These are phyloP conservation scores for Apis laboriosa DNA, from an alignment of 1,140 invertebrate species.

Conservation along the genomic window DNA sequence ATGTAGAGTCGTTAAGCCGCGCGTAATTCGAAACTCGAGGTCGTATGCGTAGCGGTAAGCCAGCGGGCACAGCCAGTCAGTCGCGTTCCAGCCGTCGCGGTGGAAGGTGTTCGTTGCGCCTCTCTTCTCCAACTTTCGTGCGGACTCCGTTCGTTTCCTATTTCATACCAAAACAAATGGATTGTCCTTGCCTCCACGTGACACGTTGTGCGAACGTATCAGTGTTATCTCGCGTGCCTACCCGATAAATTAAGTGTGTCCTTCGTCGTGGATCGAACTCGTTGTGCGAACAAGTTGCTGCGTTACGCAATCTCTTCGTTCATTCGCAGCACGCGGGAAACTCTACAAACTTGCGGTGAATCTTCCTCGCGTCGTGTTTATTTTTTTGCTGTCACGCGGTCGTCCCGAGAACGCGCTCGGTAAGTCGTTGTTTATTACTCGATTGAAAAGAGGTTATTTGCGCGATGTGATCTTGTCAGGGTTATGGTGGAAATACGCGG, in stretches of 20 bases:
- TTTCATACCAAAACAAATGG: neutral
- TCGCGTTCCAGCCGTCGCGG: slow-evolving; percentile 56
- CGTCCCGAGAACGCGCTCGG: slow-evolving; percentile 39
- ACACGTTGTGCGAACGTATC: slow-evolving; percentile 1
- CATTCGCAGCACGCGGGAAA: slow-evolving; percentile 33
- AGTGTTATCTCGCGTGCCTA: neutral
- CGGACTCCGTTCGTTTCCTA: neutral
- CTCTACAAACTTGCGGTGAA: slow-evolving; percentile 17
- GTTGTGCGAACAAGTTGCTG: slow-evolving; percentile 40
- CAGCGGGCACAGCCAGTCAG: slow-evolving; percentile 53
- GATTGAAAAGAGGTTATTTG: neutral
- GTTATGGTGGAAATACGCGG: no score
- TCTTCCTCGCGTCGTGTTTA: neutral
- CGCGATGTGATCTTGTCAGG: neutral
- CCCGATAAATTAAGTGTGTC: neutral
- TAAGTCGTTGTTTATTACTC: slow-evolving; percentile 36
- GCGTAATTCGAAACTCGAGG: slow-evolving; percentile 49
- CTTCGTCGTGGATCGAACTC: neutral
- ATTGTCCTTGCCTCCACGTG: neutral
- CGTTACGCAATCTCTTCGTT: slow-evolving; percentile 40
- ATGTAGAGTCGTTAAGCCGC: slow-evolving; percentile 17
- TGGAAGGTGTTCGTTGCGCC: slow-evolving; percentile 18
- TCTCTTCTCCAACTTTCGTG: neutral
- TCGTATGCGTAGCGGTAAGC: slow-evolving; percentile 1
- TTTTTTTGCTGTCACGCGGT: slow-evolving; percentile 8